A percentile compares a stretch with the other conserved stretches of the same genome.
Evolutionary conservation across 2,797 vertebrate genomes (phyloP).

Genomic region (Protosalanx chinensis): DNA sequence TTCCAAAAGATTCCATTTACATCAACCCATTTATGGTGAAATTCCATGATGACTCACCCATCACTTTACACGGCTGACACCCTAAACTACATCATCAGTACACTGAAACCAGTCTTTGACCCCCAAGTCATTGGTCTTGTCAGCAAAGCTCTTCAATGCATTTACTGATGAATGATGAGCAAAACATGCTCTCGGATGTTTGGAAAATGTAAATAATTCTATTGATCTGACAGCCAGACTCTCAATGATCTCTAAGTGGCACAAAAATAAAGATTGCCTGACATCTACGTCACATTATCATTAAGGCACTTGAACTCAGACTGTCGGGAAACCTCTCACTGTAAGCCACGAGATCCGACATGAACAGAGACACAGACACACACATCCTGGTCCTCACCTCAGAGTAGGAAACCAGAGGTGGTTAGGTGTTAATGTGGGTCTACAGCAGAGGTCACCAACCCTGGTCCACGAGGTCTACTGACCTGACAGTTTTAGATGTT

Average conservation of each 20-base stretch:
- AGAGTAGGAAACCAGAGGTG: constrained; percentile 34
- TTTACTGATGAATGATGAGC: constrained; percentile 45
- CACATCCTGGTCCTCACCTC: neutral
- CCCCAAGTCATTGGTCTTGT: constrained; percentile 44
- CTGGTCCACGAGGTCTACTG: too few species aligned
- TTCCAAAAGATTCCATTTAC: constrained; percentile 17
- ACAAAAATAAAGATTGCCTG: constrained; percentile 47
- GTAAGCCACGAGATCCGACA: neutral
- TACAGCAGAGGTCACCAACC: neutral
- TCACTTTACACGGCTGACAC: constrained; percentile 60
- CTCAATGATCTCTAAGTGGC: constrained; percentile 54
- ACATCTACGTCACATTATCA: constrained; percentile 54
- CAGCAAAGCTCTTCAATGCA: constrained; percentile 21
- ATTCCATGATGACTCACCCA: constrained; percentile 48
- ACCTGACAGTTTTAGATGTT: too few species aligned
- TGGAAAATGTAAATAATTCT: constrained; percentile 55
- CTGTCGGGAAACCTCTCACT: constrained; percentile 46
- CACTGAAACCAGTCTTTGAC: constrained; percentile 47
- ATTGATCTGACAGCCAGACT: constrained; percentile 57
- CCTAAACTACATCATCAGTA: constrained; percentile 50
- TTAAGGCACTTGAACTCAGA: constrained; percentile 57
- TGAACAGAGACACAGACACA: neutral
- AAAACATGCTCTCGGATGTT: constrained; percentile 40
- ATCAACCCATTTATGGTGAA: constrained; percentile 53
- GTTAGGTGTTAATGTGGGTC: constrained; percentile 26